phyloP scores from a whole-genome alignment of 2,113 vertebrate genomes.

The Numida meleagris region DNA sequence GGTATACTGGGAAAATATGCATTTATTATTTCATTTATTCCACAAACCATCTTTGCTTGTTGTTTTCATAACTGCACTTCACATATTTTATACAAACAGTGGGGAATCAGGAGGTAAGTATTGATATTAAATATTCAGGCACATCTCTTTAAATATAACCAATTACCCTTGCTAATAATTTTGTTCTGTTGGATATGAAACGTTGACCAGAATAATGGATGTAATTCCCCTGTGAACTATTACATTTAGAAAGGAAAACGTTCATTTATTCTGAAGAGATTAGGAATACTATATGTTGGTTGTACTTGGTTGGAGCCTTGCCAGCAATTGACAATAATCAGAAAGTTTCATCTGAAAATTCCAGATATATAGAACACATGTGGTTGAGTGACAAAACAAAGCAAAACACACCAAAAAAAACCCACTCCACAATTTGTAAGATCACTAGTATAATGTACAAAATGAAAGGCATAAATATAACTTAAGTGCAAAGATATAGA shows the following conservation, averaged over 20 bases:
- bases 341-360: neutral
- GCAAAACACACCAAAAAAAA: neutral
- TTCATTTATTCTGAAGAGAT: neutral
- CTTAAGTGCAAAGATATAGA: neutral
- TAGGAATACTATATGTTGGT: neutral
- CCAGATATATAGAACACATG: neutral
- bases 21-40: neutral
- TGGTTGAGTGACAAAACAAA: neutral
- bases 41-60: neutral
- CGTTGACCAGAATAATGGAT: conserved; percentile 12
- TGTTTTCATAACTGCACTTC: neutral
- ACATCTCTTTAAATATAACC: conserved; percentile 42
- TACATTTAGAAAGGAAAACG: neutral
- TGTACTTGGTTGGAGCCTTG: neutral
- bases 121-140: neutral
- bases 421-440: neutral
- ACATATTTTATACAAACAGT: neutral
- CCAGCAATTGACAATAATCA: neutral
- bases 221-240: neutral
- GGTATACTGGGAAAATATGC: neutral
- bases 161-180: neutral
- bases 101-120: neutral
- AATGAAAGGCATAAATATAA: neutral
- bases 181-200: neutral
- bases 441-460: neutral